Evolutionary conservation across 2,888 invertebrate genomes (phyloP), one percentile per base, ranked within the genome.

Genomic region (Bruchidius siliquastri): DNA sequence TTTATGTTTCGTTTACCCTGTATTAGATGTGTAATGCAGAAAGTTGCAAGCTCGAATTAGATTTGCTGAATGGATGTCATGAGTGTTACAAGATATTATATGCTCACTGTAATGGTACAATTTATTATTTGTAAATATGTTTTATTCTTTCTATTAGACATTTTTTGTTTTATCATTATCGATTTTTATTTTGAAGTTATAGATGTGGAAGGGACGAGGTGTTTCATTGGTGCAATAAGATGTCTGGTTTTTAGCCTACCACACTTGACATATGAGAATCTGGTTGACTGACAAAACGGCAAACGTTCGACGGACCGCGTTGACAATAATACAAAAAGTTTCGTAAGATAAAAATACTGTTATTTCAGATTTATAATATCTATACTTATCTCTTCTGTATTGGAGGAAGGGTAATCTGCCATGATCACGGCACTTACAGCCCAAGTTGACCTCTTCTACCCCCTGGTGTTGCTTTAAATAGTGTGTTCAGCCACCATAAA

Each of bases 61-160:
- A 49, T 13, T 49, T 49, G 49, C 49, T 49, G 49, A 18, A 49
- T 49, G 49, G 49, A 13, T 49, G 49, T 49, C 49, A 49, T 49
- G 49, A 18, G 49, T 49, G 49, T 49, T 68, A 68, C 3, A 68
- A 68, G 1, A 68, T 68, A 21, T 68, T 68, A 22, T 68, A 22
- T 68, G 74, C 74, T 74, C 74, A 74, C 71, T 72, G 72, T 70
- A 72, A 72, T 71, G 73, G 71, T 71, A 73, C 71, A 68, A 72
- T 73, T 73, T 68, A 30, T 69, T 68, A 68, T 67, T 20, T 68
- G 67, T 71, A 75, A 68, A 69, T 67, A 71, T 70, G 68, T 68
- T 70, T 66, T 70, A 66, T 72, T 69, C 71, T 73, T 67, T 67
- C 71, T 68, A 72, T 69, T 70, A 49, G 10, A 73, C 10, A 32